Percentiles rank a stretch among this genome's conserved stretches.
Evolutionary conservation across 2,797 vertebrate species (phyloP).

Genomic region (Melanotaenia pygmaea): DNA sequence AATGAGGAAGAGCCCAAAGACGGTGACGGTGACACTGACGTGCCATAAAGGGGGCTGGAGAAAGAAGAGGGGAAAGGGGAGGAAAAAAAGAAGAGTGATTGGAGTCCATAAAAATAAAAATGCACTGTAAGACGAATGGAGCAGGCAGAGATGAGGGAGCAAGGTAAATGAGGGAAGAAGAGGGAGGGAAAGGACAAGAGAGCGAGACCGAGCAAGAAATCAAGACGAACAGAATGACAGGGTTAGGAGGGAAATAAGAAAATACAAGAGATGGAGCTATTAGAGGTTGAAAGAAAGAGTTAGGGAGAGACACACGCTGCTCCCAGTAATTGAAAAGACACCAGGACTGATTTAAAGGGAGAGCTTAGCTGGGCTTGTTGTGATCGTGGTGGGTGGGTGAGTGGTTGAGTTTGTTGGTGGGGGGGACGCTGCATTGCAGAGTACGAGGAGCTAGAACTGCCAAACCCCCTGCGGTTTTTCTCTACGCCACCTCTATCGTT

Average conservation of each 20-base stretch:
- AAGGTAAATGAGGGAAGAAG: slow-evolving; percentile 62
- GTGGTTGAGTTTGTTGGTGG: background rate
- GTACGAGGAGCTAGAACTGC: slow-evolving; percentile 40
- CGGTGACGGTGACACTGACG: slow-evolving; percentile 44
- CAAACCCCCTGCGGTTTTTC: slow-evolving; percentile 44
- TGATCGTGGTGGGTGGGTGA: slow-evolving; percentile 18
- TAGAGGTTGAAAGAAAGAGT: slow-evolving; percentile 55
- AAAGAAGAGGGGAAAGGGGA: background rate
- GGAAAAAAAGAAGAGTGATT: slow-evolving; percentile 53
- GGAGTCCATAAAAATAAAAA: slow-evolving; percentile 71
- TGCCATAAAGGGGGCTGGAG: slow-evolving; percentile 12
- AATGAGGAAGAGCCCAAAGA: slow-evolving; percentile 50
- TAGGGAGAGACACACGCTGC: slow-evolving; percentile 60
- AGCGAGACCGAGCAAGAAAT: slow-evolving; percentile 49
- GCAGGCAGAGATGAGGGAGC: slow-evolving; percentile 47
- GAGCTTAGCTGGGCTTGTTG: slow-evolving; percentile 53
- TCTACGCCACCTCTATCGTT: slow-evolving; percentile 47
- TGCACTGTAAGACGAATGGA: slow-evolving; percentile 67
- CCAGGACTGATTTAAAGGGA: slow-evolving; percentile 69
- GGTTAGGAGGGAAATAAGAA: slow-evolving; percentile 48
- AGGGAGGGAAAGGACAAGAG: slow-evolving; percentile 49
- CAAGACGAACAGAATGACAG: slow-evolving; percentile 44
- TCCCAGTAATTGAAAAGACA: slow-evolving; percentile 72
- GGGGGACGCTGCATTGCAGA: slow-evolving; percentile 68
- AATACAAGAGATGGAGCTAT: slow-evolving; percentile 46